Percentiles rank a stretch among this genome's conserved stretches.
Evolutionary conservation across 2,113 vertebrate species (phyloP).

Genomic region (Mobula birostris): DNA sequence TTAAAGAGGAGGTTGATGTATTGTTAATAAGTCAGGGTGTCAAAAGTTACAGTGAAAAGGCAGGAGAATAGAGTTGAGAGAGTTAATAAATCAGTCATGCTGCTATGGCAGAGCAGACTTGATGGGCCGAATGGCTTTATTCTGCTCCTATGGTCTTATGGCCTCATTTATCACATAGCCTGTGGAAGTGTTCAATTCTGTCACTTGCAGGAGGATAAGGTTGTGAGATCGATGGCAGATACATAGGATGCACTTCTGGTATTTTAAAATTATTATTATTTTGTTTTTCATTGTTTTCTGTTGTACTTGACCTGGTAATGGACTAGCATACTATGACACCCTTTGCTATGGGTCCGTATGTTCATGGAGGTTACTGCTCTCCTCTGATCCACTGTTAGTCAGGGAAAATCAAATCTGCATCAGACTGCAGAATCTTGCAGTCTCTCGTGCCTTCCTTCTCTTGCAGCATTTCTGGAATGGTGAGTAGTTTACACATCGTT

Average conservation of each 20-base stretch:
- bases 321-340: not conserved
- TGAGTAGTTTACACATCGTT: not conserved
- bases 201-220: not conserved
- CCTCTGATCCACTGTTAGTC: not conserved
- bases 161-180: not conserved
- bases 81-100: too few species aligned
- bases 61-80: too few species aligned
- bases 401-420: not conserved
- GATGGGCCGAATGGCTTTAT: too few species aligned
- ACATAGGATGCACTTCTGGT: not conserved
- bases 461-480: not conserved
- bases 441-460: too few species aligned
- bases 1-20: too few species aligned
- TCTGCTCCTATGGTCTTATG: too few species aligned
- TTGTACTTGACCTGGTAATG: not conserved
- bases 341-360: too few species aligned
- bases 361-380: not conserved
- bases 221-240: not conserved
- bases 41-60: too few species aligned
- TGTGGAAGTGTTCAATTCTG: not conserved
- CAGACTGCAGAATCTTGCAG: too few species aligned
- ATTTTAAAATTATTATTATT: not conserved
- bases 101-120: too few species aligned
- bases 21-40: too few species aligned
- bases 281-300: conserved; percentile 9